phyloP scores from a whole-genome alignment of 1,140 invertebrate genomes.

The Trichogramma pretiosum region DNA sequence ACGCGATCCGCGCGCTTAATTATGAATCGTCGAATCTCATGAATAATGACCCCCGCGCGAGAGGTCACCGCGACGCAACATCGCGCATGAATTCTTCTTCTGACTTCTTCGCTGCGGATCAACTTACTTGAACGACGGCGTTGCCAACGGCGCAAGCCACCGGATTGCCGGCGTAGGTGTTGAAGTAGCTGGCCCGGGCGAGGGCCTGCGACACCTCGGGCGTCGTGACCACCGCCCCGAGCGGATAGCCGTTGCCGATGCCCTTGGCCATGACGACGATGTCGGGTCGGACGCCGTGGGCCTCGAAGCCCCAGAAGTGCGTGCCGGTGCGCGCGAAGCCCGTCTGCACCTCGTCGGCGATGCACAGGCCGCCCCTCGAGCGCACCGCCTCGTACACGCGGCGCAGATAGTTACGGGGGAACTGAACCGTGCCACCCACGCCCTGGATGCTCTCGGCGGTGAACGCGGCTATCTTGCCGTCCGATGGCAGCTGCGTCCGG shows the following conservation, averaged over 20 bases:
- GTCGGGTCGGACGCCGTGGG: slow-evolving; percentile 79
- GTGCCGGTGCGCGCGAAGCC: slow-evolving; percentile 92
- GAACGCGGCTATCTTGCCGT: slow-evolving; percentile 71
- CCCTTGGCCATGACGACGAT: slow-evolving; percentile 86
- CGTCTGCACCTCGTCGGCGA: slow-evolving; percentile 93
- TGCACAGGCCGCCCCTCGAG: slow-evolving; percentile 73
- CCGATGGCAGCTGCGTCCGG: slow-evolving; percentile 61
- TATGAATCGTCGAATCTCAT: too few relatives aligned
- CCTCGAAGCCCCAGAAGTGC: slow-evolving; percentile 91
- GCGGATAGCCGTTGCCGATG: slow-evolving; percentile 89
- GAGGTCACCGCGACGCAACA: too few relatives aligned
- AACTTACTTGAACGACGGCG: slow-evolving; percentile 77
- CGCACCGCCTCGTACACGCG: slow-evolving; percentile 72
- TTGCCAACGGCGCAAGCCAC: slow-evolving; percentile 78
- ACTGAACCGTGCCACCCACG: slow-evolving; percentile 85
- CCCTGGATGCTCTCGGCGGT: slow-evolving; percentile 93
- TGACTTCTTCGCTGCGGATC: too few relatives aligned
- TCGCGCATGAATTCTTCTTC: too few relatives aligned
- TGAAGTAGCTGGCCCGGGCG: slow-evolving; percentile 76
- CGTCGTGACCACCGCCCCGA: slow-evolving; percentile 89
- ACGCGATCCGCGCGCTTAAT: too few relatives aligned
- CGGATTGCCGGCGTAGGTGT: slow-evolving; percentile 94
- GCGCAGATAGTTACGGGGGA: slow-evolving; percentile 78
- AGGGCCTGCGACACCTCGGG: slow-evolving; percentile 71
- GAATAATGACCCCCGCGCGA: too few relatives aligned